Evolutionary conservation across 2,888 invertebrate species (phyloP), one percentile per base, ranked within the genome.

Genomic region (Caenorhabditis imperialis): DNA sequence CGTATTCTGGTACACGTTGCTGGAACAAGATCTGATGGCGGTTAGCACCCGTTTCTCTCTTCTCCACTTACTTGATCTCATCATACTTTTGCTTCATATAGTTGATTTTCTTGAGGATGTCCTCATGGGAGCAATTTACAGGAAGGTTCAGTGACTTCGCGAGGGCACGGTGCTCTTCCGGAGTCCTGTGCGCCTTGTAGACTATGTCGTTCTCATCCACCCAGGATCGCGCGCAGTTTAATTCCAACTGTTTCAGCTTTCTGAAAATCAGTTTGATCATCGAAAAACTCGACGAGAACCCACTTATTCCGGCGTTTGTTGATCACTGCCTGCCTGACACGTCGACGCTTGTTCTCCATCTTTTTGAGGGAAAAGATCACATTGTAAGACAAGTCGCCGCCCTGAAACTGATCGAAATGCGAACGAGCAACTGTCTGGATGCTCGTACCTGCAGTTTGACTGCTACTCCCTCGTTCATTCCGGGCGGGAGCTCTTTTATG

Each of bases 341-440:
- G 20, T 3, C 65, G 40, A n/a, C 65, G 55, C 6, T 10, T 25
- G 18, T 27, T 55, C 14, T 48, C 48, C 10, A 65, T 27, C 37
- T 50, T 65, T 20, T 40, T 25, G 25, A 65, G 54, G 8, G 23
- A 30, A 27, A 65, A 65, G 16, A 65, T 57, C 1, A 57, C 20
- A 10, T 30, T 33, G 22, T 44, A 61, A 12, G 27, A 51, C 10
- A 25, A 35, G 3, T 30, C 51, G 14, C 30, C 51, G 8, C 20
- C 40, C 61, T 61, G 42, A 25, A 51, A 51, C n/a, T 16, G 10
- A 30, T 30, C 6, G 10, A 30, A 12, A 12, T 33, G 5, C 1
- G 37, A 2, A 20, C 25, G 27, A 12, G 12, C 40, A 40, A 16
- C 25, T 35, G 16, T 25, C 27, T 40, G 10, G 7, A 3, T 22